Evolutionary conservation across 2,888 invertebrate species (phyloP), one percentile per base, ranked within the genome.

Genomic region (Scaptodrosophila latifasciaeformis): DNA sequence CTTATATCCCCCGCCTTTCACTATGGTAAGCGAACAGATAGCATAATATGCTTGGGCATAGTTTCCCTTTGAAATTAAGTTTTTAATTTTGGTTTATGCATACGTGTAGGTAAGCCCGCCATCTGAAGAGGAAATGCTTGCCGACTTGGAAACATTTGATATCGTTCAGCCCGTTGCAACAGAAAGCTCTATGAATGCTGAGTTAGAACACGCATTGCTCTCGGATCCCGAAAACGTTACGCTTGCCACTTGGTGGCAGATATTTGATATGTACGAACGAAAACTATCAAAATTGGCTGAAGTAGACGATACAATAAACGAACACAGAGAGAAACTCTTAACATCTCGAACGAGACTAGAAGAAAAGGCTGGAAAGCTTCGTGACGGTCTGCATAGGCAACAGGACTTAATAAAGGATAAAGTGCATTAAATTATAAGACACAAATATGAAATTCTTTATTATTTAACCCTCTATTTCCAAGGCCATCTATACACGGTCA

Each of bases 71-170:
- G n/a, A n/a, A n/a, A n/a, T n/a, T n/a, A n/a, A n/a, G n/a, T n/a
- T n/a, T n/a, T n/a, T n/a, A n/a, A n/a, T n/a, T n/a, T n/a, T n/a
- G n/a, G n/a, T n/a, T n/a, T n/a, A n/a, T n/a, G n/a, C n/a, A n/a
- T n/a, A n/a, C n/a, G n/a, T n/a, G n/a, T n/a, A n/a, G n/a, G n/a
- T n/a, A n/a, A n/a, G n/a, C n/a, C 68, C 85, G 1, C 85, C 84
- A 1, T 75, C 75, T 6, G 17, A 76, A 2, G 75, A 81, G 0
- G 84, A 86, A 59, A 78, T 86, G 17, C 27, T 85, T 0, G 70
- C 79, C 17, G 86, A 86, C 43, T 64, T 86, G 47, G 80, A 83
- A 64, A 83, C 85, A 6, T 86, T 86, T 54, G 71, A 82, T 30
- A 63, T 81, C 2, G 61, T 70, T 1, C 62, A 67, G 21, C 55